Percentiles rank a stretch among this genome's conserved stretches.
Evolutionary conservation across 2,113 vertebrate genomes (phyloP).

Genomic region (Amia ocellicauda): DNA sequence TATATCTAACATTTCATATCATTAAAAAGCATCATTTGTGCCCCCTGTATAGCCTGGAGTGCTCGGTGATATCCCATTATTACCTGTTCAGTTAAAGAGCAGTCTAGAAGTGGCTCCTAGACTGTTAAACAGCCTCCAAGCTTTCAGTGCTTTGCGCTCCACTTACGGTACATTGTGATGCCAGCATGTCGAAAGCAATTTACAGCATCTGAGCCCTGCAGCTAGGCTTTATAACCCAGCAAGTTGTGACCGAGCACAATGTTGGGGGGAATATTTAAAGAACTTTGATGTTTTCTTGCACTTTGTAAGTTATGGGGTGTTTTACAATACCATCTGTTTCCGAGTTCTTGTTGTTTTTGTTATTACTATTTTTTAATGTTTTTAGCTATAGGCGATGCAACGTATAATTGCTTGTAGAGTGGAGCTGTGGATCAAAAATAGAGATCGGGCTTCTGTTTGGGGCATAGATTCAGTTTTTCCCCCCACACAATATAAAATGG

Average conservation of each 20-base stretch:
- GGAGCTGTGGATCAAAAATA: too few relatives aligned
- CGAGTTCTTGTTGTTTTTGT: too few relatives aligned
- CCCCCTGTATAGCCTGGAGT: neutral
- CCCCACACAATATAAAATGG: neutral
- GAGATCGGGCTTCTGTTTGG: too few relatives aligned
- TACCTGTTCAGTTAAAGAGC: neutral
- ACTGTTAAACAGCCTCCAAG: neutral
- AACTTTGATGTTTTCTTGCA: constrained; percentile 3
- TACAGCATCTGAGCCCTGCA: neutral
- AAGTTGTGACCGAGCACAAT: constrained; percentile 1
- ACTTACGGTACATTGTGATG: neutral
- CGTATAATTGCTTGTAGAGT: constrained; percentile 3
- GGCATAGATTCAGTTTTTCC: too few relatives aligned
- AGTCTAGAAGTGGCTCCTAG: neutral
- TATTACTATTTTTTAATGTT: too few relatives aligned
- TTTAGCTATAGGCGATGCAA: neutral
- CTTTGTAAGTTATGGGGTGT: neutral
- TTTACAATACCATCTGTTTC: constrained; percentile 2
- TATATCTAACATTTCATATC: neutral
- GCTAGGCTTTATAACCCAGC: neutral
- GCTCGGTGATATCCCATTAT: neutral
- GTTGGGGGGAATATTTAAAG: constrained; percentile 1
- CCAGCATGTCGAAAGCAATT: constrained; percentile 1
- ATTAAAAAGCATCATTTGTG: neutral
- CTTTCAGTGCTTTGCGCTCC: neutral